Percentiles rank a stretch among this genome's conserved stretches.
phyloP scores from a whole-genome alignment of 2,888 invertebrate species.

The Drosophila longiperda region DNA sequence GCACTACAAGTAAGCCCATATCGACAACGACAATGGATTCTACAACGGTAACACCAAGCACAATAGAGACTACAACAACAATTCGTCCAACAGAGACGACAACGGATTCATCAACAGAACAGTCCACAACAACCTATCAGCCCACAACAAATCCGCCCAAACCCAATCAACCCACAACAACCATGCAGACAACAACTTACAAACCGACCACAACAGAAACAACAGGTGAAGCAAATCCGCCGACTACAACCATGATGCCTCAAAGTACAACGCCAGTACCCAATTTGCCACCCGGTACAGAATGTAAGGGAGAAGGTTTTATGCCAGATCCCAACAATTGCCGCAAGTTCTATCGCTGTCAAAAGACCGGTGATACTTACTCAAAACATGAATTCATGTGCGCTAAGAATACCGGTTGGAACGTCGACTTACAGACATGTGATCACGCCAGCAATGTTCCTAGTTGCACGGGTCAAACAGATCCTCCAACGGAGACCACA shows the following conservation, averaged over 20 bases:
- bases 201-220: constrained; percentile 23
- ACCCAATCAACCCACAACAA: constrained; percentile 18
- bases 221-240: constrained; percentile 22
- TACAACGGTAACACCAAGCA: constrained; percentile 42
- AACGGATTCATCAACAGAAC: constrained; percentile 28
- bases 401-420: constrained; percentile 90
- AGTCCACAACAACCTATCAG: constrained; percentile 1
- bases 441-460: constrained; percentile 85
- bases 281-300: constrained; percentile 81
- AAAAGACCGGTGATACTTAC: constrained; percentile 85
- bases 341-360: constrained; percentile 87
- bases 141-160: constrained; percentile 11
- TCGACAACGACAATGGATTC: constrained; percentile 25
- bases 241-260: constrained; percentile 62
- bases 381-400: constrained; percentile 86
- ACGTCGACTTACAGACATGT: constrained; percentile 87
- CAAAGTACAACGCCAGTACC: constrained; percentile 69
- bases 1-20: constrained; percentile 28
- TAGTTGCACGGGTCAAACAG: constrained; percentile 72
- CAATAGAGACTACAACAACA: constrained; percentile 28
- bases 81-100: constrained; percentile 18
- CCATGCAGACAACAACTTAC: constrained; percentile 37
- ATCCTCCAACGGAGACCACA: constrained; percentile 52
- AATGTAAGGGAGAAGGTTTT: constrained; percentile 87
- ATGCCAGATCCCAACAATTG: constrained; percentile 88